Evolutionary conservation across 2,113 vertebrate species (phyloP).

Genomic region (Melanostigma gelatinosum): DNA sequence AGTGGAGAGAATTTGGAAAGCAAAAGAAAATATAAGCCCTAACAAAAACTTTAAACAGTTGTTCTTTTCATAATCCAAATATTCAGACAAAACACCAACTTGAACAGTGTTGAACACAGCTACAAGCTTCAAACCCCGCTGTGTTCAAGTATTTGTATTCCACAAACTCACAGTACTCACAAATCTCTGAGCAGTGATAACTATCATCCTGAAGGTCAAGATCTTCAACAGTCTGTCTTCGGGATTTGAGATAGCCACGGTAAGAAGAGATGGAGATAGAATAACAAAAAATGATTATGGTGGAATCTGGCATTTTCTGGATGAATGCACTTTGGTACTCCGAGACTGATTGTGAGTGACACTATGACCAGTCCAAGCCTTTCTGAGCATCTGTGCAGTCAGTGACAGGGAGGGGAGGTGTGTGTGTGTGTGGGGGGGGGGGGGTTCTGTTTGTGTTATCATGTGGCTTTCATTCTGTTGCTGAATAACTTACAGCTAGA

Average conservation of each 20-base stretch:
- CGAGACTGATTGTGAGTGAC: conserved; percentile 79
- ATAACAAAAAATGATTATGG: conserved; percentile 76
- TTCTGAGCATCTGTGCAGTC: conserved; percentile 72
- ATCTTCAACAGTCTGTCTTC: conserved; percentile 60
- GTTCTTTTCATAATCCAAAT: conserved; percentile 32
- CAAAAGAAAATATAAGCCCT: neutral
- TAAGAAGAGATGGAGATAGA: conserved; percentile 69
- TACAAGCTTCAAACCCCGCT: conserved; percentile 37
- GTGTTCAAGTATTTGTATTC: conserved; percentile 48
- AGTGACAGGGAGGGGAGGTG: conserved; percentile 36
- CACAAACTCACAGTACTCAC: conserved; percentile 46
- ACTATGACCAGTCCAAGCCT: conserved; percentile 71
- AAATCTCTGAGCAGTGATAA: conserved; percentile 61
- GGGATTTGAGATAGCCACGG: conserved; percentile 53
- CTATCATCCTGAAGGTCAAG: conserved; percentile 76
- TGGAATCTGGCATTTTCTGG: conserved; percentile 79
- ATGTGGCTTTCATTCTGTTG: conserved; percentile 61
- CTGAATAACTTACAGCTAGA: conserved; percentile 70
- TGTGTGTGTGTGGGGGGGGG: neutral
- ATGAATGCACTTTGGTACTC: conserved; percentile 77
- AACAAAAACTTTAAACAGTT: neutral
- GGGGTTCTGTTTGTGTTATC: conserved; percentile 56
- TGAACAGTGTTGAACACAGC: conserved; percentile 26
- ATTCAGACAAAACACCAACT: conserved; percentile 23
- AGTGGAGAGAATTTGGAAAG: neutral